phyloP scores from a whole-genome alignment of 1,140 invertebrate genomes.

The Drosophila simulans region DNA sequence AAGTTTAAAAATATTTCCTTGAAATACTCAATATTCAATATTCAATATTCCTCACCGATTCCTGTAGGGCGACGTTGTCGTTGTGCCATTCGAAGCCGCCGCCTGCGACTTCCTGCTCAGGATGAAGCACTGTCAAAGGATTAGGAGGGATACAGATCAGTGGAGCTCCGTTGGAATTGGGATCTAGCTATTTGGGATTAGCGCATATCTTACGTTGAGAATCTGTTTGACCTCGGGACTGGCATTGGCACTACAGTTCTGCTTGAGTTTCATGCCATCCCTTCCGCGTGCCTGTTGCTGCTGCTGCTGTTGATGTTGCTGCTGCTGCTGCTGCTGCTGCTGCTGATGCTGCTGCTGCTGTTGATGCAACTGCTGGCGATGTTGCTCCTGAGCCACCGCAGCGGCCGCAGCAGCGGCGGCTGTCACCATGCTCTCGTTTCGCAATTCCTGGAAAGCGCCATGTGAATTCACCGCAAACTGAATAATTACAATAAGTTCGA shows the following conservation, averaged over 20 bases:
- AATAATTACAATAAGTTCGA: constrained; percentile 76
- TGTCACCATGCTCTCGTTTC: constrained; percentile 92
- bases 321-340: constrained; percentile 85
- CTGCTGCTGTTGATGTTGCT: constrained; percentile 84
- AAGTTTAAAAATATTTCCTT: background rate
- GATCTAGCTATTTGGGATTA: background rate
- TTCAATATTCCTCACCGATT: constrained; percentile 88
- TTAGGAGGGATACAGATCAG: background rate
- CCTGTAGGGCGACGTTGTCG: constrained; percentile 89
- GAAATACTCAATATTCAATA: too few relatives aligned
- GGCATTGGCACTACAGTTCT: constrained; percentile 97
- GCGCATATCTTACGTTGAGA: constrained; percentile 88
- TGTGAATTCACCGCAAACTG: constrained; percentile 84
- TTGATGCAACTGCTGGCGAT: constrained; percentile 87
- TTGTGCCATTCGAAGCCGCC: constrained; percentile 89
- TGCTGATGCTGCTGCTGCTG: constrained; percentile 86
- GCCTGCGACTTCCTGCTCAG: constrained; percentile 93
- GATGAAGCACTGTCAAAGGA: constrained; percentile 90
- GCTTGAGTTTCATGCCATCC: constrained; percentile 91
- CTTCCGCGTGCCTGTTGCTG: constrained; percentile 88
- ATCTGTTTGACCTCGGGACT: constrained; percentile 98
- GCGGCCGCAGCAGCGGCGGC: constrained; percentile 88
- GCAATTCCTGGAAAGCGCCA: constrained; percentile 88
- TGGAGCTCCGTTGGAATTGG: background rate
- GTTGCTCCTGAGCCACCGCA: constrained; percentile 84